These are phyloP conservation scores for Cantharis nigra DNA, from an alignment of 2,888 invertebrate genomes.

Conservation along the genomic window DNA sequence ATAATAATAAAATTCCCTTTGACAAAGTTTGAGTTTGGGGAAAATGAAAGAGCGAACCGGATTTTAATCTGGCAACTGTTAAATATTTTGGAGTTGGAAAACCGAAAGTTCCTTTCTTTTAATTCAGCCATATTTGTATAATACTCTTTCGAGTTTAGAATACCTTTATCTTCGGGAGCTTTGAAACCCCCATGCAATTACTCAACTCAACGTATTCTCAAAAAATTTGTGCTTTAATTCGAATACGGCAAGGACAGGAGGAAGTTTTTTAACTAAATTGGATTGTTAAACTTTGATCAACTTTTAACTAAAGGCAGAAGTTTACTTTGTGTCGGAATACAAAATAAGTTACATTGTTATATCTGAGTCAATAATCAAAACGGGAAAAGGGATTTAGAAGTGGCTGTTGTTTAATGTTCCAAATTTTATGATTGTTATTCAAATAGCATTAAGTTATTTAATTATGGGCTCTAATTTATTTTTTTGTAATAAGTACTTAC, in stretches of 20 bases:
- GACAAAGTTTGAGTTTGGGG: not conserved
- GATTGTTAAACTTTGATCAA: not conserved
- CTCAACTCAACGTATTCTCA: not conserved
- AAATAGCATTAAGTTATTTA: not conserved
- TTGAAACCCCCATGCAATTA: not conserved
- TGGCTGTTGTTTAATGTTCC: not conserved
- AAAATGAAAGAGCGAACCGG: not conserved
- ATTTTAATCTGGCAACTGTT: not conserved
- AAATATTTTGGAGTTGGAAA: not conserved
- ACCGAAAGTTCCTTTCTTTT: not conserved
- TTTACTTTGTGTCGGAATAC: not conserved
- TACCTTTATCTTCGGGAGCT: not conserved
- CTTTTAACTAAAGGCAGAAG: not conserved
- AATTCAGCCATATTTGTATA: not conserved
- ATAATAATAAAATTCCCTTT: not conserved
- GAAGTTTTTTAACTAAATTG: not conserved
- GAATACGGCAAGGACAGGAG: not conserved
- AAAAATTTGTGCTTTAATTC: not conserved
- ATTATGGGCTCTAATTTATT: conserved; percentile 1
- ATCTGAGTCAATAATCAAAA: not conserved
- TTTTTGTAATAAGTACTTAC: not conserved
- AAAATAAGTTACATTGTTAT: not conserved
- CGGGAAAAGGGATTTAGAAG: not conserved
- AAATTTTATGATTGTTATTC: not conserved
- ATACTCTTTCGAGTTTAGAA: not conserved